phyloP scores from a whole-genome alignment of 1,140 invertebrate species.

The Physella acuta region DNA sequence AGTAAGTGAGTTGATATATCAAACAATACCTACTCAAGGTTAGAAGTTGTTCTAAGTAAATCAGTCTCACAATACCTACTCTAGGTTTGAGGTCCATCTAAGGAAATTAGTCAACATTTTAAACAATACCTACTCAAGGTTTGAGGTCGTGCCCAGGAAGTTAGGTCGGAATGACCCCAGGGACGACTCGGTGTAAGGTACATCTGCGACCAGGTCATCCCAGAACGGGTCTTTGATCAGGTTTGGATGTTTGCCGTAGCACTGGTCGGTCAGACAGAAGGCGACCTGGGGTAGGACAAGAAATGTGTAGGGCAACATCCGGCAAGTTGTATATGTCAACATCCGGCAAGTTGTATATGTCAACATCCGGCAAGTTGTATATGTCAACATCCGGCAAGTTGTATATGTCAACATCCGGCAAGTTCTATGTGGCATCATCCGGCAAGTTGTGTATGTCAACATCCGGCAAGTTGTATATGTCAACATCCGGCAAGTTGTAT shows the following conservation, averaged over 20 bases:
- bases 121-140: constrained; percentile 45
- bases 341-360: not conserved
- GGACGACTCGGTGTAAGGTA: constrained; percentile 50
- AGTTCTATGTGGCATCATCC: not conserved
- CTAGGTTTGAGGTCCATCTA: too few species aligned
- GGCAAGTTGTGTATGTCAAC: not conserved
- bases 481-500: too few species aligned
- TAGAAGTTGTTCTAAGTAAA: too few species aligned
- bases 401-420: not conserved
- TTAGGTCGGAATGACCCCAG: constrained; percentile 40
- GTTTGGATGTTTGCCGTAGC: constrained; percentile 40
- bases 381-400: not conserved
- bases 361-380: not conserved
- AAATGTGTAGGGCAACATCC: not conserved
- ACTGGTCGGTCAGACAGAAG: constrained; percentile 47
- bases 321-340: not conserved
- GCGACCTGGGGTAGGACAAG: constrained; percentile 35
- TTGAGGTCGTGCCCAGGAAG: constrained; percentile 49
- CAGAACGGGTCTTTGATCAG: constrained; percentile 44
- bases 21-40: too few species aligned
- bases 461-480: too few species aligned
- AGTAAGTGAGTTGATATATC: too few species aligned
- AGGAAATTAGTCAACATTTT: too few species aligned
- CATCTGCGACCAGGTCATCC: constrained; percentile 37
- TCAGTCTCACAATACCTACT: too few species aligned